Evolutionary conservation across 2,797 vertebrate species (phyloP).

Genomic region (Sorex maritimensis): DNA sequence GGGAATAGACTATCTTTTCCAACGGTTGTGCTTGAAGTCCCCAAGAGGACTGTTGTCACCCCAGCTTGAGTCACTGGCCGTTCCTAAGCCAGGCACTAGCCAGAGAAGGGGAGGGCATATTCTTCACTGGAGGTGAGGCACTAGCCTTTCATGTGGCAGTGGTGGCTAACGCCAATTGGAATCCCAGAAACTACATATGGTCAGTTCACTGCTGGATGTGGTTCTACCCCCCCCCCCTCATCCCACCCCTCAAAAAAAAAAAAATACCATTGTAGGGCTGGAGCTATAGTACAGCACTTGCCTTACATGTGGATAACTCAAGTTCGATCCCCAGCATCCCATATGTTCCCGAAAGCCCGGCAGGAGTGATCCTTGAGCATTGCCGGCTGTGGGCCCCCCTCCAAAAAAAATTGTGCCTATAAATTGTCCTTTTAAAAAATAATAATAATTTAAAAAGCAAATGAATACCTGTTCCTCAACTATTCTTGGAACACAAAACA

Average conservation of each 20-base stretch:
- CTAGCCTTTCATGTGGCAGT: too few species aligned
- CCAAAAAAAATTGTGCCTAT: conserved; percentile 42
- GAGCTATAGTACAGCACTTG: background rate
- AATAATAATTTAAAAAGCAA: conserved; percentile 37
- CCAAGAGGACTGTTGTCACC: background rate
- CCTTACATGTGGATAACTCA: too few species aligned
- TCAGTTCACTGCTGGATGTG: too few species aligned
- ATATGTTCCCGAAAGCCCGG: too few species aligned
- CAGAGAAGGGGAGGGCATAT: background rate
- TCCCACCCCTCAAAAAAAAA: too few species aligned
- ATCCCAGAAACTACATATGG: too few species aligned
- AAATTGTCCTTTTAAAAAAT: background rate
- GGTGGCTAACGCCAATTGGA: too few species aligned
- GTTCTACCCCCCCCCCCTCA: too few species aligned
- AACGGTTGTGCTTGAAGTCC: background rate
- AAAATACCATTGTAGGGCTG: too few species aligned
- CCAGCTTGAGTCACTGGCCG: conserved; percentile 1
- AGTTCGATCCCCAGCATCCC: too few species aligned
- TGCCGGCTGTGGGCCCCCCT: too few species aligned
- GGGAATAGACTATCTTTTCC: conserved; percentile 11
- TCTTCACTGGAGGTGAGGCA: background rate
- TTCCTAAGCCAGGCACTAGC: background rate
- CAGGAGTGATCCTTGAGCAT: too few species aligned
- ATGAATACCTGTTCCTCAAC: background rate
- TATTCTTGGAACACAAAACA: conserved; percentile 4